Conservation (phyloP, 2,888 invertebrate genomes). For the Rhagophthalmus giganteus region DNA sequence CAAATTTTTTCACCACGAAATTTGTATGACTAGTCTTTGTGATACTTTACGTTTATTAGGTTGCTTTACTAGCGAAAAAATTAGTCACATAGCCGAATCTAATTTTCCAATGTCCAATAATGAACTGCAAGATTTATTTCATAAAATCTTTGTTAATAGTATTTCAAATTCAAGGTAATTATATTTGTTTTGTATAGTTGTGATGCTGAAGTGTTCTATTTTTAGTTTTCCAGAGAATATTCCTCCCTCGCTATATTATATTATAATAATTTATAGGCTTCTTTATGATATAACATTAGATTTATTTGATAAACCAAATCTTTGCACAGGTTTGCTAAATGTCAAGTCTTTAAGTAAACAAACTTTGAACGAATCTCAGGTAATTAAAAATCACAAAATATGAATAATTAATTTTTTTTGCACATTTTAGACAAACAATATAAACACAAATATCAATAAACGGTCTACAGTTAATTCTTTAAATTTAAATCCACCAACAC, state of each 20-base stretch:
- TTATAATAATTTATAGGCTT: conserved; percentile 82
- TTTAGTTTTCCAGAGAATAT: conserved; percentile 71
- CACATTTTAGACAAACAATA: too few species aligned
- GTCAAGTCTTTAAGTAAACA: conserved; percentile 67
- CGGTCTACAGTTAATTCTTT: conserved; percentile 70
- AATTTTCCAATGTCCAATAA: conserved; percentile 32
- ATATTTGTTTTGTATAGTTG: too few species aligned
- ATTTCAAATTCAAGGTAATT: too few species aligned
- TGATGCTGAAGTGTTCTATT: too few species aligned
- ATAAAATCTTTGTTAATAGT: conserved; percentile 76
- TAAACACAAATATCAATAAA: conserved; percentile 46
- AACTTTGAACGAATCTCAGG: conserved; percentile 62
- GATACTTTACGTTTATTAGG: conserved; percentile 91
- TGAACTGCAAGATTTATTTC: conserved; percentile 58
- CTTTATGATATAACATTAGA: conserved; percentile 95
- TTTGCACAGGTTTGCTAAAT: conserved; percentile 66
- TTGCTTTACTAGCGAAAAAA: conserved; percentile 67
- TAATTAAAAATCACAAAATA: conserved; percentile 48
- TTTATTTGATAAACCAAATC: conserved; percentile 86
- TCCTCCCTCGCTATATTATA: conserved; percentile 78
- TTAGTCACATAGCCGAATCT: conserved; percentile 45
- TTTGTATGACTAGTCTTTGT: conserved; percentile 90
- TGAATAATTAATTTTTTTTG: too few species aligned
- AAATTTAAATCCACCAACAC: conserved; percentile 71
- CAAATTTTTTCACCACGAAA: conserved; percentile 96